phyloP scores from a whole-genome alignment of 2,797 vertebrate genomes.

The Sebastes itinus region DNA sequence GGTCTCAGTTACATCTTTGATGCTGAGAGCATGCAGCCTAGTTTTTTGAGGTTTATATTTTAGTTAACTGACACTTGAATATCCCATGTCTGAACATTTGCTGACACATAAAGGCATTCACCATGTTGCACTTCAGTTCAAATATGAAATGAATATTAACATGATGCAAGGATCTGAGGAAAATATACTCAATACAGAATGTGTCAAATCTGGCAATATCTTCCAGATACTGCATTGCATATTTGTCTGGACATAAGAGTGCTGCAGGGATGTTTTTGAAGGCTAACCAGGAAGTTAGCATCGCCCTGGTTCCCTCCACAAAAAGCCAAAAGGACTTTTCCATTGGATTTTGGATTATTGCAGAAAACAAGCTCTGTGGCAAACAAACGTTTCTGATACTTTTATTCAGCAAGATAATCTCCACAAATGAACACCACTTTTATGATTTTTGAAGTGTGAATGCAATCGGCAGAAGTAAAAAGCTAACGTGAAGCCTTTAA shows the following conservation, averaged over 20 bases:
- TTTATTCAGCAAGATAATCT: too few relatives aligned
- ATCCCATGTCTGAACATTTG: slow-evolving; percentile 39
- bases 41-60: slow-evolving; percentile 58
- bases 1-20: slow-evolving; percentile 36
- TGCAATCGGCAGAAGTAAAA: too few relatives aligned
- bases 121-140: not conserved
- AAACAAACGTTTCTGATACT: too few relatives aligned
- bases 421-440: too few relatives aligned
- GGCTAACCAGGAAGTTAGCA: too few relatives aligned
- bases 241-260: not conserved
- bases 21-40: slow-evolving; percentile 23
- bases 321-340: too few relatives aligned
- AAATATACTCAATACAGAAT: not conserved
- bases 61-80: slow-evolving; percentile 50
- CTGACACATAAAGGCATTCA: not conserved
- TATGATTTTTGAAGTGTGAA: too few relatives aligned
- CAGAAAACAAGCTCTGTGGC: too few relatives aligned
- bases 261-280: too few relatives aligned
- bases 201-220: not conserved
- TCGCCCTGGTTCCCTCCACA: too few relatives aligned
- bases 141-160: slow-evolving; percentile 31
- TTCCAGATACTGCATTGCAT: not conserved
- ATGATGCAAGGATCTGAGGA: not conserved
- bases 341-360: too few relatives aligned
- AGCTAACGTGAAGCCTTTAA: too few relatives aligned